phyloP scores from a whole-genome alignment of 2,888 invertebrate genomes.

The Morpho deidamia region DNA sequence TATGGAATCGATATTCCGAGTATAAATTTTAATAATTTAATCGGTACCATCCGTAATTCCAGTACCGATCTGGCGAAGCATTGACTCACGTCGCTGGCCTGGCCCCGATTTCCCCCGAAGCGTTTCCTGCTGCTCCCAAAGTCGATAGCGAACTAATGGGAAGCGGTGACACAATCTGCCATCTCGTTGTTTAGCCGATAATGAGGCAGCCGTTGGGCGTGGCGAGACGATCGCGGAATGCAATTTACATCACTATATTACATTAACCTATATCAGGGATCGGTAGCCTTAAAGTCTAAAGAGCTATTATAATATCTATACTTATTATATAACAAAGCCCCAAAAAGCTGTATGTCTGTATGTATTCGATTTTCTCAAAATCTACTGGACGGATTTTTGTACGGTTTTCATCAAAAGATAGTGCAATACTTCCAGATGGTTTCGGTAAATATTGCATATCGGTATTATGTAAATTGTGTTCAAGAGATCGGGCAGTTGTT shows the following conservation, averaged over 20 bases:
- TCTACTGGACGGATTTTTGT: too few relatives aligned
- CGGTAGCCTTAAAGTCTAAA: too few relatives aligned
- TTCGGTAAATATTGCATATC: too few relatives aligned
- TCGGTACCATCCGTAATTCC: conserved; percentile 13
- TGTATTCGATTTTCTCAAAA: too few relatives aligned
- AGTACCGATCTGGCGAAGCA: conserved; percentile 7
- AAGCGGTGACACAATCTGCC: conserved; percentile 25
- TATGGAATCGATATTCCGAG: background rate
- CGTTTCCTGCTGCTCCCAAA: conserved; percentile 25
- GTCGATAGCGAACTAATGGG: conserved; percentile 26
- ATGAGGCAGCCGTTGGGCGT: conserved; percentile 14
- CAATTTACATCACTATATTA: conserved; percentile 1
- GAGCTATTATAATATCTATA: background rate
- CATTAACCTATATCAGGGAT: too few relatives aligned
- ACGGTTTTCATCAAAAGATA: too few relatives aligned
- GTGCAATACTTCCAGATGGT: too few relatives aligned
- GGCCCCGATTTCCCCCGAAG: conserved; percentile 26
- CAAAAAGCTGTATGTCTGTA: too few relatives aligned
- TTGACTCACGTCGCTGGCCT: conserved; percentile 19
- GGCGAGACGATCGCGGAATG: conserved; percentile 7
- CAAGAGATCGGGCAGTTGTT: too few relatives aligned
- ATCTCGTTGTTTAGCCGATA: conserved; percentile 19
- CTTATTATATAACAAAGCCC: background rate
- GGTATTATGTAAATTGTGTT: too few relatives aligned
- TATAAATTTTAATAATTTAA: conserved; percentile 9